A percentile compares a stretch with the other conserved stretches of the same genome.
Conservation (phyloP, 2,797 vertebrate genomes). For the Myripristis murdjan region DNA sequence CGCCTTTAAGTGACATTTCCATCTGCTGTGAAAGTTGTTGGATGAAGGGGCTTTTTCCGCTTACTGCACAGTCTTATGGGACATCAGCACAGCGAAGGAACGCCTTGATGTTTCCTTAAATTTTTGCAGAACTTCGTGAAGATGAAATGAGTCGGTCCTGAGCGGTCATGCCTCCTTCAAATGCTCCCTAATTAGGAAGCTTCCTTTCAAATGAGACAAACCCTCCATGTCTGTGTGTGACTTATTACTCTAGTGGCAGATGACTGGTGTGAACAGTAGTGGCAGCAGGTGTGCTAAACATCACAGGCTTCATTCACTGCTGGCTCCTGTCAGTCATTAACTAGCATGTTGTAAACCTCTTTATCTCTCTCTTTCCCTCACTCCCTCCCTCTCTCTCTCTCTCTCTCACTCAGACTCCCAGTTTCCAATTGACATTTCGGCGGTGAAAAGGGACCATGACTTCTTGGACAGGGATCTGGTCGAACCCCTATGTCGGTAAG, state of each 20-base stretch:
- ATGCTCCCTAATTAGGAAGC: no score
- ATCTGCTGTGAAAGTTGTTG: no score
- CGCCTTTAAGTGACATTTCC: no score
- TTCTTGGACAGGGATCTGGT: constrained; percentile 96
- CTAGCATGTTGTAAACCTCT: neutral
- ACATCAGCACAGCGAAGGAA: no score
- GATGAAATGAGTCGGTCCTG: no score
- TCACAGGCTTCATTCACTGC: constrained; percentile 30
- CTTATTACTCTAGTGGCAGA: constrained; percentile 21
- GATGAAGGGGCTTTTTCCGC: no score
- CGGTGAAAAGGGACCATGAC: constrained; percentile 96
- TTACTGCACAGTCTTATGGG: no score
- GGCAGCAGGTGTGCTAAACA: constrained; percentile 28
- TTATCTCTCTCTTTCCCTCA: neutral
- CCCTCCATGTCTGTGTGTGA: constrained; percentile 28
- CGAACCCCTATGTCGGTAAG: constrained; percentile 95
- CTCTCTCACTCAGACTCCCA: constrained; percentile 86
- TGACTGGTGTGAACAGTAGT: constrained; percentile 34
- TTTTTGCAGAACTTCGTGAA: no score
- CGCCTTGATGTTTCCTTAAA: no score
- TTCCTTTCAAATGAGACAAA: no score
- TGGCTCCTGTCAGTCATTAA: constrained; percentile 47
- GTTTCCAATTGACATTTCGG: constrained; percentile 93
- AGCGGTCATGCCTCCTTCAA: no score
- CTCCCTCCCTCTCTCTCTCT: neutral